Evolutionary conservation across 2,888 invertebrate species (phyloP), one percentile per base, ranked within the genome.

Genomic region (Megalurothrips usitatus): DNA sequence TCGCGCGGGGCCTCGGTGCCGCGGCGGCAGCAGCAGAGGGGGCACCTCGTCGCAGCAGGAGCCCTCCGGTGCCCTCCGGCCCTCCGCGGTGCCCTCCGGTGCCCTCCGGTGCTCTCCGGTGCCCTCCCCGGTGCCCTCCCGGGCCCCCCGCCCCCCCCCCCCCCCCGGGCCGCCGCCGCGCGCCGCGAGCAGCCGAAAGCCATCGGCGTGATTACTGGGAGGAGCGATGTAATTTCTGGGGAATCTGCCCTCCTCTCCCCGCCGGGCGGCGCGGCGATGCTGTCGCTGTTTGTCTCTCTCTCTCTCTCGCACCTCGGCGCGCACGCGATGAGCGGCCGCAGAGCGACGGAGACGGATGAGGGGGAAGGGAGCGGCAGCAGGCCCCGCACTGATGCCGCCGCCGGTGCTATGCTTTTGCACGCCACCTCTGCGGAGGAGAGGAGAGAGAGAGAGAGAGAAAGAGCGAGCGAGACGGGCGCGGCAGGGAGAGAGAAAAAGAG

Each of bases 211-310:
- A 75, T 75, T 75, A 23, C 23, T 9, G 68, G 68, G 68, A 75
- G 68, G 68, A 75, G 34, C 6, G 34, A 75, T 75, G 68, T 75
- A 75, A 75, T 75, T 75, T 75, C 68, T 75, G 68, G 26, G 8
- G 26, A 75, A 75, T 75, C 68, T n/a, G n/a, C n/a, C n/a, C n/a
- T n/a, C n/a, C n/a, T 75, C 68, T 19, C 58, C 11, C 14, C 19
- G 58, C 58, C 52, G 52, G 10, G 52, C 52, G 17, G 58, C 58
- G 58, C 34, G 34, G 34, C 34, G 34, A 43, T 43, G 34, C 34
- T 43, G 34, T 43, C 6, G 34, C 34, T 43, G 34, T 43, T 43
- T 43, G 34, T 6, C 3, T 6, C 34, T 43, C 34, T 6, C 3
- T 6, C 34, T 43, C 34, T 43, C 34, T 43, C 34, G 58, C 58